phyloP scores from a whole-genome alignment of 2,888 invertebrate genomes.

The Diaperis boleti region DNA sequence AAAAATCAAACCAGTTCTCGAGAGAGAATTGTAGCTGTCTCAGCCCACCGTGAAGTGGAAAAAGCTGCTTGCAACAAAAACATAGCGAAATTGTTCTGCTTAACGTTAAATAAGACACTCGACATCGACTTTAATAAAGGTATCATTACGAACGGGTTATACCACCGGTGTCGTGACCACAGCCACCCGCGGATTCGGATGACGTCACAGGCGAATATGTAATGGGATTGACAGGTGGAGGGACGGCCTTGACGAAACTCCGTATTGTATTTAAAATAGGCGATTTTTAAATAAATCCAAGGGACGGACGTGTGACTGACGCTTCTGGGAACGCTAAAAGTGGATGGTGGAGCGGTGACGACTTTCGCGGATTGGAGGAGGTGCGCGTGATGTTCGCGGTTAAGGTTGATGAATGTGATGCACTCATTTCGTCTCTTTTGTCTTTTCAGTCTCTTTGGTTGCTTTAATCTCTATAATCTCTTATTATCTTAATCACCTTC shows the following conservation, averaged over 20 bases:
- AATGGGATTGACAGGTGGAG: background rate
- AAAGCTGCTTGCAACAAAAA: constrained; percentile 48
- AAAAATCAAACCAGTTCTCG: constrained; percentile 56
- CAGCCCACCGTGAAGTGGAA: constrained; percentile 44
- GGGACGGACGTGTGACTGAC: background rate
- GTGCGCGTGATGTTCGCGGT: too few relatives aligned
- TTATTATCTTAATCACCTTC: too few relatives aligned
- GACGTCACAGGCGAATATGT: constrained; percentile 15
- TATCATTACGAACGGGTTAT: constrained; percentile 36
- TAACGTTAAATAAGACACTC: constrained; percentile 49
- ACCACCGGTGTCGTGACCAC: constrained; percentile 22
- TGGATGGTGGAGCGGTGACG: background rate
- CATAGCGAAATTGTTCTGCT: constrained; percentile 54
- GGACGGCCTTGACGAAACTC: constrained; percentile 16
- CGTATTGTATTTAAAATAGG: constrained; percentile 21
- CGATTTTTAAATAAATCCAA: constrained; percentile 12
- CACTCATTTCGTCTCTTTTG: too few relatives aligned
- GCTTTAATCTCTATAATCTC: too few relatives aligned
- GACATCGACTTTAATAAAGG: constrained; percentile 48
- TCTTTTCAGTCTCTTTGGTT: too few relatives aligned
- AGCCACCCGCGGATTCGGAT: constrained; percentile 25
- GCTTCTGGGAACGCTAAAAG: background rate
- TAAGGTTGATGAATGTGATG: too few relatives aligned
- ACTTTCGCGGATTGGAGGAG: too few relatives aligned
- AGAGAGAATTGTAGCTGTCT: constrained; percentile 49